phyloP scores from a whole-genome alignment of 1,140 invertebrate species.

The Drosophila pandora region DNA sequence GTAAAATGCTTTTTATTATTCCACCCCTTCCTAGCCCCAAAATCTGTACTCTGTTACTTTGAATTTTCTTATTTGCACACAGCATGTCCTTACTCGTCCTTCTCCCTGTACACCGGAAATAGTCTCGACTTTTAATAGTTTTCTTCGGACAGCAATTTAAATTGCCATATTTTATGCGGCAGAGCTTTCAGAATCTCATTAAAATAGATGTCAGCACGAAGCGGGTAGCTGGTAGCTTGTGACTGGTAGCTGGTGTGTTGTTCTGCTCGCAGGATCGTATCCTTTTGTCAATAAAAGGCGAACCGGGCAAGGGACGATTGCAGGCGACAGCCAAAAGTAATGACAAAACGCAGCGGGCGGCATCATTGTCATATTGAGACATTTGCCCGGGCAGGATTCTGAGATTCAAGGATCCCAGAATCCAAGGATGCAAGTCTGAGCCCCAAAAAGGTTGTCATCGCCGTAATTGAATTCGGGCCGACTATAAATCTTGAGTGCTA shows the following conservation, averaged over 20 bases:
- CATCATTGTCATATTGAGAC: constrained; percentile 81
- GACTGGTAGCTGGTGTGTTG: neutral
- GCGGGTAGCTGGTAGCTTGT: neutral
- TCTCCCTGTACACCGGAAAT: constrained; percentile 44
- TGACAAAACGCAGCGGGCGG: constrained; percentile 76
- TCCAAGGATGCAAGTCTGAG: constrained; percentile 17
- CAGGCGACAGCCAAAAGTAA: constrained; percentile 75
- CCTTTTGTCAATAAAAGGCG: constrained; percentile 35
- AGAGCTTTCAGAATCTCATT: constrained; percentile 74
- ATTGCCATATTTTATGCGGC: constrained; percentile 74
- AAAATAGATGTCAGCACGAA: constrained; percentile 59
- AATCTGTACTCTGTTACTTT: constrained; percentile 11
- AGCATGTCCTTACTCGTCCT: constrained; percentile 15
- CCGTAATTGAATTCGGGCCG: constrained; percentile 39
- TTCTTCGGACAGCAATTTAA: constrained; percentile 67
- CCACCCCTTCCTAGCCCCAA: neutral
- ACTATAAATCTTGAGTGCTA: constrained; percentile 43
- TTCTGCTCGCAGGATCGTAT: constrained; percentile 26
- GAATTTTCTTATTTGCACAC: constrained; percentile 34
- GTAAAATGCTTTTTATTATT: constrained; percentile 60
- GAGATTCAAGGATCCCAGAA: constrained; percentile 15
- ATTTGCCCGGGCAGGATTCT: constrained; percentile 41
- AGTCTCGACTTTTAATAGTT: constrained; percentile 58
- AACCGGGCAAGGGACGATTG: constrained; percentile 37
- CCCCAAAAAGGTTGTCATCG: constrained; percentile 45